A percentile compares a stretch with the other conserved stretches of the same genome.
Conservation (phyloP, 1,140 invertebrate species). For the Catajapyx aquilonaris region DNA sequence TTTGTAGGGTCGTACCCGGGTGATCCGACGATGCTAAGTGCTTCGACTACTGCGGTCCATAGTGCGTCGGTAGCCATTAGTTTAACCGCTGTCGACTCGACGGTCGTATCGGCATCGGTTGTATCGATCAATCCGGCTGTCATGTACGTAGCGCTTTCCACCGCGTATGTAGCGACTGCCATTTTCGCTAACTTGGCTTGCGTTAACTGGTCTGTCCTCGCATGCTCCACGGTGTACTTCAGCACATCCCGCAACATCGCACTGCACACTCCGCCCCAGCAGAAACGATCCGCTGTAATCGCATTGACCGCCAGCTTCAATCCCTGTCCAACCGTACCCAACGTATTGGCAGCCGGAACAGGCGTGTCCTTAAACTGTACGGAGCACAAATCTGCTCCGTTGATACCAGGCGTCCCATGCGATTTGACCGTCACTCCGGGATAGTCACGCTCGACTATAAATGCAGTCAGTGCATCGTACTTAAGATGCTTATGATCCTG, state of each 20-base stretch:
- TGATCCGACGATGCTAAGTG: constrained; percentile 39
- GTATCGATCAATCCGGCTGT: constrained; percentile 44
- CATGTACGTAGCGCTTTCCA: constrained; percentile 57
- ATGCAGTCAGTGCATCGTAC: constrained; percentile 31
- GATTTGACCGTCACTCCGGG: constrained; percentile 41
- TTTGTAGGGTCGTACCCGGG: constrained; percentile 42
- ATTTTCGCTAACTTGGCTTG: constrained; percentile 32
- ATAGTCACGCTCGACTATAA: constrained; percentile 49
- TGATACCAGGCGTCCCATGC: constrained; percentile 54
- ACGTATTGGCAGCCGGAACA: constrained; percentile 40
- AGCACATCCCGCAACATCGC: too few relatives aligned
- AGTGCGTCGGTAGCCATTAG: constrained; percentile 24
- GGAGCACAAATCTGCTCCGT: constrained; percentile 21
- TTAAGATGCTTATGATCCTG: constrained; percentile 12
- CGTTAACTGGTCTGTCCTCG: constrained; percentile 30
- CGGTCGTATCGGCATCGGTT: constrained; percentile 39
- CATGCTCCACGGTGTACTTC: constrained; percentile 37
- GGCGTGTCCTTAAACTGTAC: constrained; percentile 44
- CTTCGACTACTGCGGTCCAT: constrained; percentile 36
- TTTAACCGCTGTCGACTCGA: constrained; percentile 68
- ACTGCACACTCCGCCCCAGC: constrained; percentile 21
- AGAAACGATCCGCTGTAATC: constrained; percentile 38
- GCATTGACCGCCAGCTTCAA: constrained; percentile 55
- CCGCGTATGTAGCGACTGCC: constrained; percentile 34
- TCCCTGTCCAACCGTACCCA: constrained; percentile 39